Evolutionary conservation across 2,888 invertebrate species (phyloP), one percentile per base, ranked within the genome.

Genomic region (Chirona hameri): DNA sequence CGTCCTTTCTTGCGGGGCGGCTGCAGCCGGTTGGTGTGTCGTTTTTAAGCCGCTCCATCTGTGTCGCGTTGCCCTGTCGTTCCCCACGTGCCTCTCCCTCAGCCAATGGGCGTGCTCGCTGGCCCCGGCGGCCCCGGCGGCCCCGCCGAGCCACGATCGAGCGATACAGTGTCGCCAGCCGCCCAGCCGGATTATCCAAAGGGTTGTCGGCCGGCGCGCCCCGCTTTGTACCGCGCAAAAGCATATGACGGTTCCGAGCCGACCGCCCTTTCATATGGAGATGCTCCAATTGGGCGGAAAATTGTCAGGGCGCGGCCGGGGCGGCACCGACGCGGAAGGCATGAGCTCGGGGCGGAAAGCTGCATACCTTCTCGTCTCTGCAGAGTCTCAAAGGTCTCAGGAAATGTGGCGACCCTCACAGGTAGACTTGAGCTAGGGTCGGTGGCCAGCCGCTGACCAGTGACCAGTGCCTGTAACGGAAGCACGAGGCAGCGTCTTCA

Each of bases 231-330:
- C 72, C 39, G 24, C 39, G 18, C 80, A 27, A 80, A 48, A 80
- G 48, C 80, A 80, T 80, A 80, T 80, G 80, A 80, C 80, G 48
- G 48, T 27, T 27, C 52, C 52, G 52, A 80, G 27, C 80, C 14
- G 52, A 5, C 27, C 29, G 2, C 27, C 52, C 80, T 80, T 80
- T 80, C 80, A 80, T 80, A 80, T 80, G 80, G 52, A 80, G n/a
- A 80, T 80, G 55, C 48, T 80, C 80, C 80, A 80, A 80, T 80
- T 80, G 80, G 80, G 46, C 18, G 80, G 80, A 80, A 80, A 80
- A 80, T 80, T 80, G 80, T 52, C 80, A 12, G 29, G 55, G 27
- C 21, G 27, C 27, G 27, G 55, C 18, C 48, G 18, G 18, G 5
- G 10, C 24, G n/a, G 79, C 46, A 24, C n/a, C 7, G 46, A 1